A percentile compares a stretch with the other conserved stretches of the same genome.
phyloP scores from a whole-genome alignment of 2,113 vertebrate genomes.

The Zapus hudsonius region DNA sequence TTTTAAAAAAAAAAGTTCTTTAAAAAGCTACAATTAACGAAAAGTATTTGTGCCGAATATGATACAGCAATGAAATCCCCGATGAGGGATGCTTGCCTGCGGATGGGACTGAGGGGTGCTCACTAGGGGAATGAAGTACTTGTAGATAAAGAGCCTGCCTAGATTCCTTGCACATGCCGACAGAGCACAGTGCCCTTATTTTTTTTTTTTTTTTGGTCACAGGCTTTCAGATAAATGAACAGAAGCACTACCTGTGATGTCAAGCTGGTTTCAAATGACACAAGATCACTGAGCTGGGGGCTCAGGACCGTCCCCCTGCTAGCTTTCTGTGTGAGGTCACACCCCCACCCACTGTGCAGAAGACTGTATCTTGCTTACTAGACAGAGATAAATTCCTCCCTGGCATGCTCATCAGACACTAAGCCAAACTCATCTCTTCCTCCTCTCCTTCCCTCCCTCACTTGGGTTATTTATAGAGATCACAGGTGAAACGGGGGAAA shows the following conservation, averaged over 20 bases:
- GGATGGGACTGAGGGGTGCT: no score
- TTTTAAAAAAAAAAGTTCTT: neutral
- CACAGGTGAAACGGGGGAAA: slow-evolving; percentile 86
- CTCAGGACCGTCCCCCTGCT: slow-evolving; percentile 23
- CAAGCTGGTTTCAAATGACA: slow-evolving; percentile 72
- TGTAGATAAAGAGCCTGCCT: slow-evolving; percentile 68
- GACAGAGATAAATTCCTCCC: slow-evolving; percentile 83
- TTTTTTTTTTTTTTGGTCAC: slow-evolving; percentile 69
- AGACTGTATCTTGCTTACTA: slow-evolving; percentile 73
- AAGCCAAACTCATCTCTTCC: slow-evolving; percentile 82
- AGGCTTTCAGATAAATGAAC: slow-evolving; percentile 77
- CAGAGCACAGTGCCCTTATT: slow-evolving; percentile 61
- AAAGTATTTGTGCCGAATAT: slow-evolving; percentile 36
- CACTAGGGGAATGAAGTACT: slow-evolving; percentile 64
- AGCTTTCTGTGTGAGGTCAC: neutral
- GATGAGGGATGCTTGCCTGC: neutral
- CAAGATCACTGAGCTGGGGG: neutral
- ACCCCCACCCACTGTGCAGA: neutral
- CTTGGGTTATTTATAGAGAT: slow-evolving; percentile 85
- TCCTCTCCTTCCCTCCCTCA: slow-evolving; percentile 50
- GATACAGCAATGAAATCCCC: neutral
- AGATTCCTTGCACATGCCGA: slow-evolving; percentile 38
- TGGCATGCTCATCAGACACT: slow-evolving; percentile 79
- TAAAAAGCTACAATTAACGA: neutral
- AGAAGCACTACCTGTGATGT: slow-evolving; percentile 66